Base-by-base conservation (phyloP, 2,113 vertebrate genomes). In the Laticauda colubrina region DNA sequence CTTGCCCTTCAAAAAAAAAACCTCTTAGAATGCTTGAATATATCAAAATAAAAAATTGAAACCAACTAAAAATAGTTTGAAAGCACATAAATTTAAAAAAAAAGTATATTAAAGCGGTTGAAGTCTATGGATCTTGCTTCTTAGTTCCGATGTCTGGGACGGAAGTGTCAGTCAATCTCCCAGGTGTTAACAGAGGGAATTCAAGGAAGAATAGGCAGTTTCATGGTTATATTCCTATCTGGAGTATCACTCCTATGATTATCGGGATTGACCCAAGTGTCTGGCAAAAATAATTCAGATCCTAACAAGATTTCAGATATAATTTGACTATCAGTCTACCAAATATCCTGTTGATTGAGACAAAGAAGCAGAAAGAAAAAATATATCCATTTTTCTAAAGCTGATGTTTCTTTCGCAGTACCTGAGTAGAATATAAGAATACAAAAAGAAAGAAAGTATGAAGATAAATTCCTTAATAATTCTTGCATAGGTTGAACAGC, bases 181-280 rank as follows among this genome's bases (percentile, higher is more conserved):
- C 59, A 93, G 81, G 64, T 55, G 55, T 93, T 94, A 91, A 95
- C 15, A 85, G 89, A 94, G 88, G 94, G 54, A 51, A 93, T 91
- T 93, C 89, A 93, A 87, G 86, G 90, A 95, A 64, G 94, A 96
- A 88, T 91, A 94, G 45, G 8, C 85, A n/a, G 48, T 61, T 81
- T 90, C 45, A 24, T 43, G 43, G 59, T 59, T n/a, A 95, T 94
- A 96, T 96, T 96, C 94, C 95, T 93, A 96, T 95, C 90, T 26
- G 93, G 94, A 94, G 51, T 92, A 75, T 92, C 24, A 94, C 96
- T 96, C 95, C 96, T 94, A 96, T 93, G 94, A 94, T 89, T 24
- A 0, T 88, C 92, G 95, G 85, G 93, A 96, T 95, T 94, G 96
- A 95, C 95, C 95, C 2, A 53, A 4, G 61, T 0, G 89, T 97